Evolutionary conservation across 2,888 invertebrate genomes (phyloP), one percentile per base, ranked within the genome.

Genomic region (Pseudoips prasinana): DNA sequence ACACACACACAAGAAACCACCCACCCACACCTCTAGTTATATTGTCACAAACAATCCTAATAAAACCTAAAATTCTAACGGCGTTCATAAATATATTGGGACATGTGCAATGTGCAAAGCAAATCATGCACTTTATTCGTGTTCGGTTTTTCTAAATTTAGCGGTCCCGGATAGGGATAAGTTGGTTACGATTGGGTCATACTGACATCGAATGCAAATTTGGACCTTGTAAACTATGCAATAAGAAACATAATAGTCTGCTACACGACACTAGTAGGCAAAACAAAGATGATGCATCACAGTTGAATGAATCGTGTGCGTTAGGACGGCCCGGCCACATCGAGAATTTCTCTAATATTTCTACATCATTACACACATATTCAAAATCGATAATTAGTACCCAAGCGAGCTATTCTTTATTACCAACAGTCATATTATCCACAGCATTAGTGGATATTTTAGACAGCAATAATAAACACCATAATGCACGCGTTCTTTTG

Each of bases 101-200:
- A n/a, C 17, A 1, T 51, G 54, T 29, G 22, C 20, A 23, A 25
- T 46, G 27, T 49, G 47, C 20, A 39, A 39, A 2, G 19, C n/a
- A 4, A 39, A 41, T 25, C 51, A 53, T 27, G 26, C 46, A 3
- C 10, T 50, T 8, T 48, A 50, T 35, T 17, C 47, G 5, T 50
- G 50, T 26, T 14, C 18, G 10, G 11, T 14, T 5, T 54, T 54
- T 26, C 19, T 40, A 5, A 7, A 28, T 50, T 8, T 24, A 36
- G 4, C 31, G 45, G 1, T 42, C 44, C 10, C 39, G 36, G 1
- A 26, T 54, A 1, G 50, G 54, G 28, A 27, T 22, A 7, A 50
- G 50, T 32, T 50, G 50, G 8, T 24, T 54, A 14, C 50, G 54
- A 10, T 25, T 35, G 1, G 46, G 49, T 5, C 18, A 18, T 18